Conservation (phyloP, 2,888 invertebrate species). For the Ectemnius lituratus region DNA sequence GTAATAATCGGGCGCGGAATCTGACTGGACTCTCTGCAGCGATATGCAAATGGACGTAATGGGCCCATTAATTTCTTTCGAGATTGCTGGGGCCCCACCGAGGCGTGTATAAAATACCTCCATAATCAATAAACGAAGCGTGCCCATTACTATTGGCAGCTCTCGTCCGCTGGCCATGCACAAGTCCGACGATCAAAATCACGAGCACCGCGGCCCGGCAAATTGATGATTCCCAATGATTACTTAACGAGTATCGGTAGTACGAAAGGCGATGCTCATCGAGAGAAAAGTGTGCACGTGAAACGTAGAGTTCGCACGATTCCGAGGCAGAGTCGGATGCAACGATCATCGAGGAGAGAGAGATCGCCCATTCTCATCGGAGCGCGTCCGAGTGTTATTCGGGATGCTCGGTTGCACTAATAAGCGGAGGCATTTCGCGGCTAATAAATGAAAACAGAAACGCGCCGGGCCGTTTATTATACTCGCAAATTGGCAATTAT, state of each 20-base stretch:
- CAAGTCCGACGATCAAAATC: not conserved
- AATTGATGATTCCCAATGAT: not conserved
- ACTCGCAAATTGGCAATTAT: conserved; percentile 74
- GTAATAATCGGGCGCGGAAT: too few relatives aligned
- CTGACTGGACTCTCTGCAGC: too few relatives aligned
- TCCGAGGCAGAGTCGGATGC: not conserved
- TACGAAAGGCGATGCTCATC: not conserved
- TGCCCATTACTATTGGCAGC: conserved; percentile 8
- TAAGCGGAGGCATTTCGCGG: conserved; percentile 69
- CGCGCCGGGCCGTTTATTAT: conserved; percentile 61
- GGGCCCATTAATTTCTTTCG: conserved; percentile 5
- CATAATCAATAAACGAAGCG: conserved; percentile 1
- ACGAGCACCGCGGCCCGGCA: conserved; percentile 3
- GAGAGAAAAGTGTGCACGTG: too few relatives aligned
- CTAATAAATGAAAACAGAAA: conserved; percentile 71
- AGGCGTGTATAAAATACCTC: not conserved
- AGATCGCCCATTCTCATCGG: not conserved
- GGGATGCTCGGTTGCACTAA: conserved; percentile 67
- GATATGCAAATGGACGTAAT: too few relatives aligned
- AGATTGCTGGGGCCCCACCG: not conserved
- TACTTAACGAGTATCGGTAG: not conserved
- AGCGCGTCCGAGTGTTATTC: conserved; percentile 38
- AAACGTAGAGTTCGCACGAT: too few relatives aligned
- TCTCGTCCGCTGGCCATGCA: conserved; percentile 1
- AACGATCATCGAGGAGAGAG: not conserved